Percentiles rank a stretch among this genome's conserved stretches.
Evolutionary conservation across 2,113 vertebrate species (phyloP).

Genomic region (Calidris pugnax): DNA sequence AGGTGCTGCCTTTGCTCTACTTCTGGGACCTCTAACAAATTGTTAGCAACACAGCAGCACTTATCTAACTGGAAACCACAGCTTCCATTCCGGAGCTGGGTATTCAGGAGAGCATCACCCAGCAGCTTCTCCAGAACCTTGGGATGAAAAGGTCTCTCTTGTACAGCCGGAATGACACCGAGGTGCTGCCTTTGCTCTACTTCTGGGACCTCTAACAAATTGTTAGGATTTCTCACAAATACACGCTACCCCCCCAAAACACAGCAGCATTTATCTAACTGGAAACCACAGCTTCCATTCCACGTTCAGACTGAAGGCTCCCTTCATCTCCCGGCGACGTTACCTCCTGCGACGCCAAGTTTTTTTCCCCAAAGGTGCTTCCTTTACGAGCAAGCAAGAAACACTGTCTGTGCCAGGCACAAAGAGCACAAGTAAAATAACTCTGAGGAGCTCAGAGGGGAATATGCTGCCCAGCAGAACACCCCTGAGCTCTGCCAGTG

Average conservation of each 20-base stretch:
- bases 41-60: background rate
- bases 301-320: background rate
- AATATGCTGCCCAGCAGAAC: background rate
- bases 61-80: background rate
- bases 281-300: background rate
- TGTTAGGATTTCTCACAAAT: too few relatives aligned
- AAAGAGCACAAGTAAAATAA: background rate
- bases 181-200: background rate
- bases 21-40: background rate
- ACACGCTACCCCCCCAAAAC: too few relatives aligned
- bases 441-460: background rate
- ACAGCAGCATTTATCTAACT: background rate
- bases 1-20: background rate
- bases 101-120: background rate
- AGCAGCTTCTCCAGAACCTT: background rate
- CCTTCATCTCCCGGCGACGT: background rate
- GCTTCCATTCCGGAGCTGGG: too few relatives aligned
- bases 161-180: background rate
- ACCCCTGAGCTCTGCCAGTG: background rate
- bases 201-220: background rate
- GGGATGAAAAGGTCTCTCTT: background rate
- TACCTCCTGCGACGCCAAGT: background rate
- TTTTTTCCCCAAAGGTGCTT: background rate
- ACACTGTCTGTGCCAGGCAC: background rate
- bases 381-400: background rate